Conservation (phyloP, 2,888 invertebrate genomes). For the Microlaimidae sp. region DNA sequence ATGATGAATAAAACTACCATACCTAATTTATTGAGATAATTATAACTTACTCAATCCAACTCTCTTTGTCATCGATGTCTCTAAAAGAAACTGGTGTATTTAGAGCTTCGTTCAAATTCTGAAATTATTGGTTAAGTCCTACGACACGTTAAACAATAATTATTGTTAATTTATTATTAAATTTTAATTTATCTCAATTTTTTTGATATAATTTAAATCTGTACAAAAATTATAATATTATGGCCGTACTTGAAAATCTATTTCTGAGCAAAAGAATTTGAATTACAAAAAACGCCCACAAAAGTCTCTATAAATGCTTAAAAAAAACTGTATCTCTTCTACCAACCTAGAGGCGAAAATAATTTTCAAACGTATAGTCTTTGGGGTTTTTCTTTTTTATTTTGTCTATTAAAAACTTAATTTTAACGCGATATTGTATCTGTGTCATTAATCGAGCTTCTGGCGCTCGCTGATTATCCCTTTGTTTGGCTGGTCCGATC, state of each 20-base stretch:
- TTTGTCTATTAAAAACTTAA: too few relatives aligned
- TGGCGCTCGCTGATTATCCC: conserved; percentile 52
- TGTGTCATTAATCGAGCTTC: conserved; percentile 78
- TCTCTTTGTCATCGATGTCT: conserved; percentile 97
- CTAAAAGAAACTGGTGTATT: conserved; percentile 97
- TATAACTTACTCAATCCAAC: conserved; percentile 71
- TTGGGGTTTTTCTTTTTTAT: too few relatives aligned
- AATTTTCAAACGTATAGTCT: too few relatives aligned
- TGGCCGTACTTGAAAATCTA: not conserved
- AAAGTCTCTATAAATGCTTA: too few relatives aligned
- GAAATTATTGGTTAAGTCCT: conserved; percentile 71
- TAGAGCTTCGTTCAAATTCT: conserved; percentile 81
- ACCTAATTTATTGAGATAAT: too few relatives aligned
- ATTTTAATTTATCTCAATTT: not conserved
- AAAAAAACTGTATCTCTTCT: too few relatives aligned
- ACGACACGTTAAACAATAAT: conserved; percentile 22
- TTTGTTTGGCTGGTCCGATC: conserved; percentile 89
- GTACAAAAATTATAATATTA: not conserved
- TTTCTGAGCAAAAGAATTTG: too few relatives aligned
- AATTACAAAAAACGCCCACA: too few relatives aligned
- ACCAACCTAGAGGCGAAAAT: too few relatives aligned
- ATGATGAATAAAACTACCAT: too few relatives aligned
- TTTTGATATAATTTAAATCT: not conserved
- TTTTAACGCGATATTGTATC: conserved; percentile 53
- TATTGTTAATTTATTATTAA: not conserved